Evolutionary conservation across 2,797 vertebrate species (phyloP).

Genomic region (Pipistrellus pipistrellus): DNA sequence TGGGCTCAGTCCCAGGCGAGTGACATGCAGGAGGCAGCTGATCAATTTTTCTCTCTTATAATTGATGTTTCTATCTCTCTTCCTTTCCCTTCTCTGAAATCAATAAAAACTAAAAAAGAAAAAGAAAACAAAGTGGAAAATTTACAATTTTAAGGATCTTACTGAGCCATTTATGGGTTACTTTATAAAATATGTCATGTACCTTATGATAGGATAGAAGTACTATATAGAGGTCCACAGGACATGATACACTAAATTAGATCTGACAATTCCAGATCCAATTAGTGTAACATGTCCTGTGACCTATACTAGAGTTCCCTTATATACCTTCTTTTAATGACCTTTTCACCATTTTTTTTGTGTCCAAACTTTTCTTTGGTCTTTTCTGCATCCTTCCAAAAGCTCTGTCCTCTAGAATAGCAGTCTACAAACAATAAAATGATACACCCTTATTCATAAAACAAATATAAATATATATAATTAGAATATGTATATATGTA

Average conservation of each 20-base stretch:
- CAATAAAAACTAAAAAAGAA: too few species aligned
- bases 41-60: too few species aligned
- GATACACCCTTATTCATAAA: neutral
- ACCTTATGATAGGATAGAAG: neutral
- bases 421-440: neutral
- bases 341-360: neutral
- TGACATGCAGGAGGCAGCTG: too few species aligned
- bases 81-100: too few species aligned
- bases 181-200: neutral
- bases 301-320: neutral
- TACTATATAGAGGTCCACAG: neutral
- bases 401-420: neutral
- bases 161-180: neutral
- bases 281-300: neutral
- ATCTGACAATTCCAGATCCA: neutral
- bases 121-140: neutral
- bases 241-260: too few species aligned
- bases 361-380: neutral
- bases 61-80: too few species aligned
- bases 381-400: neutral
- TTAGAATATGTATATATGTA: conserved; percentile 13
- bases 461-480: neutral
- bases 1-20: too few species aligned
- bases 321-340: neutral
- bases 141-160: conserved; percentile 14